A percentile compares a stretch with the other conserved stretches of the same genome.
Evolutionary conservation across 2,113 vertebrate species (phyloP).

Genomic region (Orthonyx spaldingii): DNA sequence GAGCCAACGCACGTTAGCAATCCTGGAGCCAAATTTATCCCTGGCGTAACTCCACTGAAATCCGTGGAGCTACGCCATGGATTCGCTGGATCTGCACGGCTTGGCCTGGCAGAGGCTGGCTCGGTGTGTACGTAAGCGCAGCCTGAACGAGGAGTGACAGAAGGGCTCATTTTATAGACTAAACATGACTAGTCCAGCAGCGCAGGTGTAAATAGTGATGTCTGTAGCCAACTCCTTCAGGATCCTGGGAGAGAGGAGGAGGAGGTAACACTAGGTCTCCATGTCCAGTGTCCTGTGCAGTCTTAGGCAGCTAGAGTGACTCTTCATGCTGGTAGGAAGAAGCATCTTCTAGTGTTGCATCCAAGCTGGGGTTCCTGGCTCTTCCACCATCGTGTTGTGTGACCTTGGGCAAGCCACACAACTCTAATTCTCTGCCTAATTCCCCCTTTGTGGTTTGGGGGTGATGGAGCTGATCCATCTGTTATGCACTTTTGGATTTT

Average conservation of each 20-base stretch:
- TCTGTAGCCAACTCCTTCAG: background rate
- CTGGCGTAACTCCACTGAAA: background rate
- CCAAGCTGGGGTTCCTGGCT: background rate
- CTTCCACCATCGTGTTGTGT: background rate
- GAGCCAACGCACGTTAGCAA: background rate
- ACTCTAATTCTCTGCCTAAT: slow-evolving; percentile 16
- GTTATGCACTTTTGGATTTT: slow-evolving; percentile 41
- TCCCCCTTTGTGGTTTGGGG: slow-evolving; percentile 17
- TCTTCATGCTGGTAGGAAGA: background rate
- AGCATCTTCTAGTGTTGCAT: background rate
- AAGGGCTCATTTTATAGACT: slow-evolving; percentile 48
- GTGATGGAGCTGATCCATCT: slow-evolving; percentile 33
- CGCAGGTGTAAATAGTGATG: background rate
- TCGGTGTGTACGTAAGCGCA: background rate
- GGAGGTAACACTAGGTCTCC: background rate
- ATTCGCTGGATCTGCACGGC: background rate
- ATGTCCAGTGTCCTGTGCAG: background rate
- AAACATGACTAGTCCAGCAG: background rate
- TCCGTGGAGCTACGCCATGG: background rate
- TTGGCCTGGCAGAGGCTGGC: background rate
- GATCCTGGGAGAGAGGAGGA: background rate
- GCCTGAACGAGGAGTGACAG: background rate
- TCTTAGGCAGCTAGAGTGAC: background rate
- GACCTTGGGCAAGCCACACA: slow-evolving; percentile 42
- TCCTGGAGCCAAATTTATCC: background rate